Conservation (phyloP, 2,888 invertebrate genomes). For the Sclerodermus sp. region DNA sequence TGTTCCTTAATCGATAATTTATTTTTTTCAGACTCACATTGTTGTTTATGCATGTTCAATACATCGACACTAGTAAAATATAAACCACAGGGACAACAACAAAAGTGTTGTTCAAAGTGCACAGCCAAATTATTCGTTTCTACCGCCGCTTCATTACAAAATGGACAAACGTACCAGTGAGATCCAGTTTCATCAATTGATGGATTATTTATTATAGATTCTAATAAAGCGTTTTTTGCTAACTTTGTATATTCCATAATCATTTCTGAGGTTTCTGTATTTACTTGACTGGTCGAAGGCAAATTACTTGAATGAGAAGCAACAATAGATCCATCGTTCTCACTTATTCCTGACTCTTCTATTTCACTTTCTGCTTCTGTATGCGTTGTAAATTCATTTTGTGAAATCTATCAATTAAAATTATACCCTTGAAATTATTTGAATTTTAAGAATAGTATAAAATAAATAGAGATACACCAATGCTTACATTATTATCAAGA, state of each 20-base stretch:
- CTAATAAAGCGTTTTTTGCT: conserved; percentile 43
- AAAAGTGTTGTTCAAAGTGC: conserved; percentile 52
- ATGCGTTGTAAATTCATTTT: conserved; percentile 31
- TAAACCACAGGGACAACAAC: conserved; percentile 54
- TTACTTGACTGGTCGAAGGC: conserved; percentile 43
- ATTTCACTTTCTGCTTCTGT: conserved; percentile 33
- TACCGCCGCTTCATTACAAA: conserved; percentile 50
- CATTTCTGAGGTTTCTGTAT: conserved; percentile 33
- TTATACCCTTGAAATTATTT: background rate
- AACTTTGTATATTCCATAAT: conserved; percentile 48
- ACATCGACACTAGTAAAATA: conserved; percentile 59
- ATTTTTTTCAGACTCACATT: conserved; percentile 34
- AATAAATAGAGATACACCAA: too few species aligned
- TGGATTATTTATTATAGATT: conserved; percentile 45
- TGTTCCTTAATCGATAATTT: conserved; percentile 20
- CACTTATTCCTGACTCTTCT: conserved; percentile 30
- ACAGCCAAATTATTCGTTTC: conserved; percentile 42
- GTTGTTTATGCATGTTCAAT: conserved; percentile 49
- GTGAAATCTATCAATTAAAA: conserved; percentile 25
- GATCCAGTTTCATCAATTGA: conserved; percentile 48
- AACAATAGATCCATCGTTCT: conserved; percentile 24
- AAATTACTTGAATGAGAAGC: conserved; percentile 27
- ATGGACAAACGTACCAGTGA: conserved; percentile 53
- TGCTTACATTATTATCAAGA: conserved; percentile 38
- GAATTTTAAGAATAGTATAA: background rate